Evolutionary conservation across 2,113 vertebrate species (phyloP).

Genomic region (Sisor rabdophorus): DNA sequence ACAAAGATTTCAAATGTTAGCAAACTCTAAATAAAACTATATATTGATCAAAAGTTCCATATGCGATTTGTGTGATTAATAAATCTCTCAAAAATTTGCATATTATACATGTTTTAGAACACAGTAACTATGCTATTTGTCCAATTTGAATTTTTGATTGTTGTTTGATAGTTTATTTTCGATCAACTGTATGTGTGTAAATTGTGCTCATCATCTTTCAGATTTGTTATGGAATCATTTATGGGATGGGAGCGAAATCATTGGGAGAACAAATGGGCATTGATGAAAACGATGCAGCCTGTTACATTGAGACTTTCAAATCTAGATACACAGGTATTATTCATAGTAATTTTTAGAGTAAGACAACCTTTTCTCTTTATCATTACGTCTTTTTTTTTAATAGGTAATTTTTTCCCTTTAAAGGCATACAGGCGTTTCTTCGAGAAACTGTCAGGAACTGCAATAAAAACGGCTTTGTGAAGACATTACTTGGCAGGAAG

Average conservation of each 20-base stretch:
- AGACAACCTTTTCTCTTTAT: background rate
- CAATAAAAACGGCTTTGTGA: constrained; percentile 82
- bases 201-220: constrained; percentile 51
- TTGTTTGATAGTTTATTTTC: too few species aligned
- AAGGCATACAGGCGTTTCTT: constrained; percentile 87
- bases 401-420: constrained; percentile 37
- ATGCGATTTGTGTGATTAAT: too few species aligned
- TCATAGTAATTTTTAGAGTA: background rate
- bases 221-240: constrained; percentile 98
- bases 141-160: too few species aligned
- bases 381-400: background rate
- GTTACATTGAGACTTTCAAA: constrained; percentile 93
- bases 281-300: constrained; percentile 83
- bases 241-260: constrained; percentile 94
- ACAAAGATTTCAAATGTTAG: too few species aligned
- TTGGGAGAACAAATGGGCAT: constrained; percentile 94
- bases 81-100: too few species aligned
- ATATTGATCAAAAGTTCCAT: too few species aligned
- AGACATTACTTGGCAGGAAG: constrained; percentile 86
- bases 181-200: too few species aligned
- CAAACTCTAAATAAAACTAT: too few species aligned
- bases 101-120: too few species aligned
- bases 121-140: too few species aligned
- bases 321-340: constrained; percentile 85
- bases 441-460: constrained; percentile 85